Evolutionary conservation across 2,113 vertebrate species (phyloP).

Genomic region (Gadus macrocephalus): DNA sequence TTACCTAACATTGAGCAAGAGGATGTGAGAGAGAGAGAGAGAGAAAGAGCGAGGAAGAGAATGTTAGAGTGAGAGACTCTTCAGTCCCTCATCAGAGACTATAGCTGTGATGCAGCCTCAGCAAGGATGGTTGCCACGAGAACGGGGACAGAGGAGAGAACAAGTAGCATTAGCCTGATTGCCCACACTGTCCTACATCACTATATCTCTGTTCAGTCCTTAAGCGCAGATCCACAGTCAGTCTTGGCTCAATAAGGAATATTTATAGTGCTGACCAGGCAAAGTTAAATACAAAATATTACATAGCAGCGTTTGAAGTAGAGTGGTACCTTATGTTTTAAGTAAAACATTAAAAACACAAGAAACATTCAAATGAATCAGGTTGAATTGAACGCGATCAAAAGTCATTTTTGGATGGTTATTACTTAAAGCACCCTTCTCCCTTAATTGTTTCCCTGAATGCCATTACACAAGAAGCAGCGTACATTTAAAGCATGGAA

Average conservation of each 20-base stretch:
- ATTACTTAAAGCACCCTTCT: slow-evolving; percentile 3
- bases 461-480: background rate
- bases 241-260: slow-evolving; percentile 19
- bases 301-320: slow-evolving; percentile 48
- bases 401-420: too few species aligned
- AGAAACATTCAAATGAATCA: slow-evolving; percentile 1
- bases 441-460: slow-evolving; percentile 8
- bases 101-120: background rate
- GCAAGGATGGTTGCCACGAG: slow-evolving; percentile 16
- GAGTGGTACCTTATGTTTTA: background rate
- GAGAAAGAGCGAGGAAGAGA: background rate
- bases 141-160: slow-evolving; percentile 36
- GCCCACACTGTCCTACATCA: slow-evolving; percentile 57
- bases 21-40: background rate
- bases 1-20: background rate
- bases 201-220: background rate
- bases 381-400: too few species aligned
- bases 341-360: slow-evolving; percentile 25
- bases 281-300: slow-evolving; percentile 28
- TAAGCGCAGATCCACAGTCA: slow-evolving; percentile 5
- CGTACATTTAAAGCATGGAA: too few species aligned
- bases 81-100: slow-evolving; percentile 7
- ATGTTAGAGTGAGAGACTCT: background rate
- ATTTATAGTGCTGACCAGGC: slow-evolving; percentile 1
- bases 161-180: slow-evolving; percentile 10